Percentiles rank a stretch among this genome's conserved stretches.
Evolutionary conservation across 2,113 vertebrate genomes (phyloP).

Genomic region (Hiodon alosoides): DNA sequence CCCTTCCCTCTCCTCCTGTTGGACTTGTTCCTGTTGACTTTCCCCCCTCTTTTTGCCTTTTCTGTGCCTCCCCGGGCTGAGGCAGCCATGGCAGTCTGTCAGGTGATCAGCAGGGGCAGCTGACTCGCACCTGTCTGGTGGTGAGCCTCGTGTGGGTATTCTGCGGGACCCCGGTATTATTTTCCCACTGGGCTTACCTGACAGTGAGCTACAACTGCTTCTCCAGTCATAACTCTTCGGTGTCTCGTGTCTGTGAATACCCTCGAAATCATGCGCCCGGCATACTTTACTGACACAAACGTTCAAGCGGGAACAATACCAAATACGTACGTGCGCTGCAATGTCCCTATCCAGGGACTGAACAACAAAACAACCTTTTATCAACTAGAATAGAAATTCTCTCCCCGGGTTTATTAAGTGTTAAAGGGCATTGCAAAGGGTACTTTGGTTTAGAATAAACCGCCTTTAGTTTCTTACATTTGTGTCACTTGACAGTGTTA

Average conservation of each 20-base stretch:
- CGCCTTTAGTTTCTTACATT: too few relatives aligned
- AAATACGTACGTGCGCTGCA: too few relatives aligned
- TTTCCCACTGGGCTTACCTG: background rate
- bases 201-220: background rate
- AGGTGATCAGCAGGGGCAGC: conserved; percentile 30
- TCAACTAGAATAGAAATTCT: too few relatives aligned
- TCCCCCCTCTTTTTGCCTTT: conserved; percentile 18
- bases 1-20: background rate
- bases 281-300: background rate
- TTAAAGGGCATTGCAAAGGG: too few relatives aligned
- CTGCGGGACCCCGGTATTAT: background rate
- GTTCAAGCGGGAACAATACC: too few relatives aligned
- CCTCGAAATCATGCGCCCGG: background rate
- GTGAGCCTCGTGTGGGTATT: background rate
- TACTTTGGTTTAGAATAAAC: too few relatives aligned
- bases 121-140: conserved; percentile 42
- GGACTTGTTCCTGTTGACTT: background rate
- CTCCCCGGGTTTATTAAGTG: too few relatives aligned
- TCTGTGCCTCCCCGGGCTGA: background rate
- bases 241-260: background rate
- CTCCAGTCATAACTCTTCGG: background rate
- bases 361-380: too few relatives aligned
- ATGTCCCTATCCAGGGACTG: too few relatives aligned
- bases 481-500: too few relatives aligned
- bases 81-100: conserved; percentile 26